Percentiles rank a stretch among this genome's conserved stretches.
phyloP scores from a whole-genome alignment of 2,113 vertebrate genomes.

The Colistium nudipinnis region DNA sequence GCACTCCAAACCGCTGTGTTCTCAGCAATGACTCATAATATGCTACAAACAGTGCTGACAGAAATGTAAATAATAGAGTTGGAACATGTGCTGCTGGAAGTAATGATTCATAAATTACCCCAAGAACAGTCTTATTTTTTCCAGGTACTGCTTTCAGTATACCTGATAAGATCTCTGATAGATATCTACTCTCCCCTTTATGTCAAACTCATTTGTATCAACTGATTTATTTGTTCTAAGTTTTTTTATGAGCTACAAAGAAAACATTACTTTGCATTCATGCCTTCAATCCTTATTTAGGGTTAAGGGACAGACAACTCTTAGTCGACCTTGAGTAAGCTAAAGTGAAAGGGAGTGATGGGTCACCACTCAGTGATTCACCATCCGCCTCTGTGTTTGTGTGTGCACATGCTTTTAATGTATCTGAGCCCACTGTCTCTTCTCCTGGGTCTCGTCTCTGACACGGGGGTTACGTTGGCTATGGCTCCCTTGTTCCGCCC shows the following conservation, averaged over 20 bases:
- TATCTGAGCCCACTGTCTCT: slow-evolving; percentile 22
- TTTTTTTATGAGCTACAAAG: background rate
- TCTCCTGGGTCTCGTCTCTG: slow-evolving; percentile 35
- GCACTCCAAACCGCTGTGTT: too few relatives aligned
- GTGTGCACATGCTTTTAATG: slow-evolving; percentile 15
- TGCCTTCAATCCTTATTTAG: slow-evolving; percentile 3
- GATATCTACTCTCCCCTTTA: too few relatives aligned
- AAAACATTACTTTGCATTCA: background rate
- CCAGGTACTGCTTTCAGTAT: too few relatives aligned
- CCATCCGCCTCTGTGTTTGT: slow-evolving; percentile 15
- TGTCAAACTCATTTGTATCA: background rate
- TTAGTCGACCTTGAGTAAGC: slow-evolving; percentile 27
- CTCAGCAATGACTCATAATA: too few relatives aligned
- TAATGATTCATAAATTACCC: too few relatives aligned
- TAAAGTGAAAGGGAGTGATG: slow-evolving; percentile 10
- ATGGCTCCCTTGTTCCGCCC: slow-evolving; percentile 68
- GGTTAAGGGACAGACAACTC: too few relatives aligned
- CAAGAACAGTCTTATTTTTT: too few relatives aligned
- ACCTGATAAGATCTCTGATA: too few relatives aligned
- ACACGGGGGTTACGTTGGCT: slow-evolving; percentile 38
- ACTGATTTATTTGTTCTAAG: background rate
- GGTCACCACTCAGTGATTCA: slow-evolving; percentile 8
- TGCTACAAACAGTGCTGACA: too few relatives aligned
- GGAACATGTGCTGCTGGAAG: too few relatives aligned
- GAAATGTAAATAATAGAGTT: too few relatives aligned